Conservation (phyloP, 2,888 invertebrate genomes). For the Eupeodes latifasciatus region DNA sequence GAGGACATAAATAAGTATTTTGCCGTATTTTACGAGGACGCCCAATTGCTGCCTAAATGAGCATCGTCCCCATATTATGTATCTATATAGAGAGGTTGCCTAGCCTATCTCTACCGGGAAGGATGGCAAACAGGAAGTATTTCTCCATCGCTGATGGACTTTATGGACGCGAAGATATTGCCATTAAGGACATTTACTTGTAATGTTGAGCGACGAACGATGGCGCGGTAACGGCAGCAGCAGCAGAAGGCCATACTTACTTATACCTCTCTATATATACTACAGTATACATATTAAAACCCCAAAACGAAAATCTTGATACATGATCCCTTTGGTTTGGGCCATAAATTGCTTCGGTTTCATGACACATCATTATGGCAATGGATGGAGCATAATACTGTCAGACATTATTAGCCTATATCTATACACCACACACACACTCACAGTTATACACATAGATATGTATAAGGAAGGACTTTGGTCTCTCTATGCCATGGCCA, state of each 20-base stretch:
- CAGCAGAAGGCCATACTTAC: constrained; percentile 11
- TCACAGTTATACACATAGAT: too few relatives aligned
- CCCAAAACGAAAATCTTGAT: constrained; percentile 70
- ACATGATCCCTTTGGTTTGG: constrained; percentile 73
- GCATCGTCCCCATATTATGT: constrained; percentile 38
- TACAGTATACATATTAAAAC: constrained; percentile 24
- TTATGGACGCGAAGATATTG: constrained; percentile 70
- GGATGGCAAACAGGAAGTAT: constrained; percentile 57
- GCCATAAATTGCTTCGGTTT: constrained; percentile 72
- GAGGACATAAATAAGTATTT: constrained; percentile 69
- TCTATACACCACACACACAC: not conserved
- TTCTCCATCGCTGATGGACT: constrained; percentile 67
- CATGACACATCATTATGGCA: constrained; percentile 75
- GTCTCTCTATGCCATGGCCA: too few relatives aligned
- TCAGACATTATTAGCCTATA: constrained; percentile 59
- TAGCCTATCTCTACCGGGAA: constrained; percentile 34
- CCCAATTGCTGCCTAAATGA: constrained; percentile 68
- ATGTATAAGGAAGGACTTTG: not conserved
- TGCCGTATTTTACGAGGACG: constrained; percentile 69
- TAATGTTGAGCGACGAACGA: not conserved
- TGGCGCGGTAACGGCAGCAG: too few relatives aligned
- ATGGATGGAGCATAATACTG: constrained; percentile 69
- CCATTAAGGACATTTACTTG: constrained; percentile 71
- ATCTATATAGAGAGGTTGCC: not conserved
- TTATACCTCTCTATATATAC: constrained; percentile 32